These are phyloP conservation scores for Nibea coibor DNA, from an alignment of 2,113 vertebrate species.

Conservation along the genomic window DNA sequence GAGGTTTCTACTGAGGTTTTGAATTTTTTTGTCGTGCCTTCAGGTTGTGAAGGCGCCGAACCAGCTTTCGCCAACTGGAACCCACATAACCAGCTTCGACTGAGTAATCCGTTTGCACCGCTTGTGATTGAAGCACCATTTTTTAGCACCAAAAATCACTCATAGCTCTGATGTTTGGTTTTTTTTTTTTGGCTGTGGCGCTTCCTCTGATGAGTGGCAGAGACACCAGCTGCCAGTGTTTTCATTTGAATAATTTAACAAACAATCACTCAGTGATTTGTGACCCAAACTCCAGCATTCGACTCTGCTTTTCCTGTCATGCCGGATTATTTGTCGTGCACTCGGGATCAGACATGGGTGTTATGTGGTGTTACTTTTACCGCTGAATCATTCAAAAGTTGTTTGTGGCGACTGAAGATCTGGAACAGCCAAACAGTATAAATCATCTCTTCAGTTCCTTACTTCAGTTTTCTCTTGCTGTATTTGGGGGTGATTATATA, in stretches of 20 bases:
- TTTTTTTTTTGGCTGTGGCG: slow-evolving; percentile 20
- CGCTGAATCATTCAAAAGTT: not conserved
- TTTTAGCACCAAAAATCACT: slow-evolving; percentile 33
- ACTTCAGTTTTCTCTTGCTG: not conserved
- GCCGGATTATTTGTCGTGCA: slow-evolving; percentile 4
- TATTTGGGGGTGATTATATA: not conserved
- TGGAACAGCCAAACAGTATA: not conserved
- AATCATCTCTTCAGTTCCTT: not conserved
- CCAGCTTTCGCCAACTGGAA: not conserved
- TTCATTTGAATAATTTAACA: slow-evolving; percentile 60
- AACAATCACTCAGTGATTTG: slow-evolving; percentile 40
- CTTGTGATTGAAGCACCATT: slow-evolving; percentile 16
- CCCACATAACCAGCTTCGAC: not conserved
- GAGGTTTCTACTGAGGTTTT: not conserved
- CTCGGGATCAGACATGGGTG: not conserved
- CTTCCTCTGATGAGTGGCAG: slow-evolving; percentile 40
- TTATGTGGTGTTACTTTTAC: slow-evolving; percentile 4
- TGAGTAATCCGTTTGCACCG: slow-evolving; percentile 10
- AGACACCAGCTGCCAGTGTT: slow-evolving; percentile 59
- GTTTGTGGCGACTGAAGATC: not conserved
- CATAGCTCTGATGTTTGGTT: not conserved
- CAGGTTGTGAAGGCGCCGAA: not conserved
- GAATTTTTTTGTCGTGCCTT: not conserved
- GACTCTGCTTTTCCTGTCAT: slow-evolving; percentile 13
- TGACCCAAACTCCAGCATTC: slow-evolving; percentile 28